A percentile compares a stretch with the other conserved stretches of the same genome.
Conservation (phyloP, 2,113 vertebrate genomes). For the Microtus oregoni region DNA sequence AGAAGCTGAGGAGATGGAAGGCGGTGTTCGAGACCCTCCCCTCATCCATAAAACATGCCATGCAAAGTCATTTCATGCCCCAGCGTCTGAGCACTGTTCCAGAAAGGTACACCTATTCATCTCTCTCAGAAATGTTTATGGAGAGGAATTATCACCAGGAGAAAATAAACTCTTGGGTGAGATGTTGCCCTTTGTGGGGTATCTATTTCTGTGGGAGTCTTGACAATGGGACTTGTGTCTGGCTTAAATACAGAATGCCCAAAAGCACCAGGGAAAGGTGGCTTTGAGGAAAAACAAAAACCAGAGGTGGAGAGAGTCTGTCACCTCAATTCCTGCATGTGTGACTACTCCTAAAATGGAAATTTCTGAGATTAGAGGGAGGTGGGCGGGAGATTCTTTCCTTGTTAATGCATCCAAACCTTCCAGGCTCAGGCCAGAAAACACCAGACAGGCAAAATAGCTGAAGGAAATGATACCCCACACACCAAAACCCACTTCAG, state of each 20-base stretch:
- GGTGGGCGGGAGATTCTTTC: neutral
- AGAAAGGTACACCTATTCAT: conserved; percentile 73
- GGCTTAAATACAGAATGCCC: neutral
- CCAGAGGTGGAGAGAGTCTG: neutral
- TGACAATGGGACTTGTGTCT: neutral
- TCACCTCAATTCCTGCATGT: neutral
- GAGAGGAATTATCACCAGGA: conserved; percentile 65
- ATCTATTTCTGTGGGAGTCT: neutral
- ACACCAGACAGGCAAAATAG: conserved; percentile 5
- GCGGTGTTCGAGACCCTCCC: neutral
- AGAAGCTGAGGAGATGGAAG: conserved; percentile 41
- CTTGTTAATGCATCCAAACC: neutral
- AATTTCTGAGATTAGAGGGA: conserved; percentile 40
- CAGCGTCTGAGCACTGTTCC: conserved; percentile 54
- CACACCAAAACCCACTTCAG: neutral
- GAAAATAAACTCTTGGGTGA: conserved; percentile 58
- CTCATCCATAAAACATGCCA: conserved; percentile 67
- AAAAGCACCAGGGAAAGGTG: neutral
- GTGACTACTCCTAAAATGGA: neutral
- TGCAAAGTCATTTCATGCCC: conserved; percentile 67
- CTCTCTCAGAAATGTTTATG: conserved; percentile 66
- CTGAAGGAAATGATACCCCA: neutral
- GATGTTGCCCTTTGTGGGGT: conserved; percentile 15
- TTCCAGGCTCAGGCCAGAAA: neutral
- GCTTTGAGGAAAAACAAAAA: neutral